Percentiles rank a stretch among this genome's conserved stretches.
Conservation (phyloP, 1,140 invertebrate genomes). For the Drosophila ironensis region DNA sequence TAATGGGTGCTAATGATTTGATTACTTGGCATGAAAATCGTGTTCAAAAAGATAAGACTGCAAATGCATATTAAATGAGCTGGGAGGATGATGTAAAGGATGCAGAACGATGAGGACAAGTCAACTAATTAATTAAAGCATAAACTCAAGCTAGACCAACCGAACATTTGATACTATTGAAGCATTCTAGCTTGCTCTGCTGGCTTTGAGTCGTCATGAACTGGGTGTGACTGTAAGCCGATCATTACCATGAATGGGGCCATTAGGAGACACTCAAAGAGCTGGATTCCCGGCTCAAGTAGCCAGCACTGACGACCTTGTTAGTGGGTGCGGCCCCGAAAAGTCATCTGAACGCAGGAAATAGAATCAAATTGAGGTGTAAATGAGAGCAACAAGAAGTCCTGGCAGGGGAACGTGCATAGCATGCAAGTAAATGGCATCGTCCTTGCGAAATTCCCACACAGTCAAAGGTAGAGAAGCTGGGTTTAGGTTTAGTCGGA, state of each 20-base stretch:
- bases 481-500: slow-evolving; percentile 49
- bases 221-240: slow-evolving; percentile 26
- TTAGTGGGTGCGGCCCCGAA: slow-evolving; percentile 7
- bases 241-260: slow-evolving; percentile 65
- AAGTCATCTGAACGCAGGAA: slow-evolving; percentile 47
- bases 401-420: slow-evolving; percentile 44
- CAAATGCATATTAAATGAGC: slow-evolving; percentile 32
- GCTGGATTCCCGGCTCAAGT: slow-evolving; percentile 50
- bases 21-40: slow-evolving; percentile 59
- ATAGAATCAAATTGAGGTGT: slow-evolving; percentile 79
- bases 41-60: slow-evolving; percentile 11
- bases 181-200: neutral
- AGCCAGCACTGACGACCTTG: slow-evolving; percentile 25
- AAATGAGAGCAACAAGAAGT: slow-evolving; percentile 70
- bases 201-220: neutral
- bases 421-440: slow-evolving; percentile 59
- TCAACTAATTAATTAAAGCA: slow-evolving; percentile 43
- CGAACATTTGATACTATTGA: neutral
- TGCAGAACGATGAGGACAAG: slow-evolving; percentile 11
- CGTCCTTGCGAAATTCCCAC: slow-evolving; percentile 8
- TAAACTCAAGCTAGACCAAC: neutral
- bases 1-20: slow-evolving; percentile 73
- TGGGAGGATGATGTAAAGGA: neutral
- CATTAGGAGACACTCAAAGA: slow-evolving; percentile 54
- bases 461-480: slow-evolving; percentile 16